Evolutionary conservation across 2,797 vertebrate species (phyloP), one percentile per base, ranked within the genome.

Genomic region (Lophotriccus pileatus): DNA sequence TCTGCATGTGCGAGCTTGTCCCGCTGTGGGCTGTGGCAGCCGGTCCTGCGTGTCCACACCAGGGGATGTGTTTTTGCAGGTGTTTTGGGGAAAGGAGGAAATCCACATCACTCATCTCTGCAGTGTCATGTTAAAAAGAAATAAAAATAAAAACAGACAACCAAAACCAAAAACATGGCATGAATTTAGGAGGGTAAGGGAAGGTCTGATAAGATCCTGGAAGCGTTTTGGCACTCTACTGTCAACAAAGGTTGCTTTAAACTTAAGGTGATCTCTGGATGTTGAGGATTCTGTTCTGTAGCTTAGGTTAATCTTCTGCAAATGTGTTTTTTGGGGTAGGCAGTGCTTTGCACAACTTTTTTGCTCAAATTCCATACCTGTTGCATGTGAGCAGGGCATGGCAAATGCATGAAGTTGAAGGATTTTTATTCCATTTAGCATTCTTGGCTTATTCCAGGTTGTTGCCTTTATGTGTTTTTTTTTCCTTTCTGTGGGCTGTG

Each of bases 81-180:
- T n/a, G 70, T 64, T 77, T 14, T 53, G 27, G 47, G 47, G 67
- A 58, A 74, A 74, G 47, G 49, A 30, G 85, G 34, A 50, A 91
- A 47, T 47, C 27, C n/a, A 24, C 73, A 68, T 76, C 59, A 25
- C 15, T 89, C 50, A 34, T 11, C 37, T 23, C 70, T 55, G 44
- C 50, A 6, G 0, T 22, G 3, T 2, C 0, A 21, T 39, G 23
- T n/a, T 8, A 13, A 1, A 39, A 41, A 46, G 17, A 13, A 66
- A 67, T 58, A 53, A 14, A 24, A 23, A 18, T 7, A 17, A 52
- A 11, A 28, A 17, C 24, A 7, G n/a, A n/a, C n/a, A n/a, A n/a
- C n/a, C n/a, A 1, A 39, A 41, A 46, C 17, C 14, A 14, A 15
- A 55, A 55, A 14, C 25, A 7, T 19, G 20, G 44, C 14, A 2